A percentile compares a stretch with the other conserved stretches of the same genome.
These are phyloP conservation scores for Ametastegia equiseti DNA, from an alignment of 2,888 invertebrate genomes.

Conservation along the genomic window DNA sequence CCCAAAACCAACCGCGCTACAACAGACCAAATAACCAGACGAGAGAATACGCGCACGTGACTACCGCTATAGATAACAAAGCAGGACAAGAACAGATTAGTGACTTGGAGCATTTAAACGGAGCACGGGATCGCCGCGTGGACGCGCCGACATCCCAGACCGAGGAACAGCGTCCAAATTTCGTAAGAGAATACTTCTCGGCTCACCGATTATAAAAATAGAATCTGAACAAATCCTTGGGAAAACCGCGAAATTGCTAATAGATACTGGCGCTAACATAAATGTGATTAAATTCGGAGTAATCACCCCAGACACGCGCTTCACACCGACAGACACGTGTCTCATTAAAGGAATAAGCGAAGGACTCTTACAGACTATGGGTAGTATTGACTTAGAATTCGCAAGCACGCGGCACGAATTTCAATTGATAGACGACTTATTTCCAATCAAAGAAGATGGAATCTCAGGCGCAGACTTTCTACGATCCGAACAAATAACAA, in stretches of 20 bases:
- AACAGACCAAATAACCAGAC: background rate
- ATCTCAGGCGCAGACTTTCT: background rate
- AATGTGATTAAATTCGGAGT: conserved; percentile 1
- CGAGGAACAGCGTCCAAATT: background rate
- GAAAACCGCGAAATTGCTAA: background rate
- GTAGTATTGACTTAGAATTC: background rate
- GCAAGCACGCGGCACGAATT: background rate
- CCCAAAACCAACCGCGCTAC: background rate
- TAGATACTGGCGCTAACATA: background rate
- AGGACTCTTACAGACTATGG: background rate
- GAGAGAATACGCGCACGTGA: background rate
- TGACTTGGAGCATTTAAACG: background rate
- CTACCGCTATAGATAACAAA: background rate
- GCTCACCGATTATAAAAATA: background rate
- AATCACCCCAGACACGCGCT: background rate
- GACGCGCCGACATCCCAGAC: background rate
- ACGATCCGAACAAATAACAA: background rate
- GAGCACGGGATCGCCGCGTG: background rate
- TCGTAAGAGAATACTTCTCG: background rate
- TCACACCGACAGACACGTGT: background rate
- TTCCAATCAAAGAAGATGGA: background rate
- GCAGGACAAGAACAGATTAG: too few species aligned
- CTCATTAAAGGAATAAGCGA: background rate
- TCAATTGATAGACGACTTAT: background rate
- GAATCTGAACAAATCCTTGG: background rate